Evolutionary conservation across 2,888 invertebrate species (phyloP), one percentile per base, ranked within the genome.

Genomic region (Rhogogaster chlorosoma): DNA sequence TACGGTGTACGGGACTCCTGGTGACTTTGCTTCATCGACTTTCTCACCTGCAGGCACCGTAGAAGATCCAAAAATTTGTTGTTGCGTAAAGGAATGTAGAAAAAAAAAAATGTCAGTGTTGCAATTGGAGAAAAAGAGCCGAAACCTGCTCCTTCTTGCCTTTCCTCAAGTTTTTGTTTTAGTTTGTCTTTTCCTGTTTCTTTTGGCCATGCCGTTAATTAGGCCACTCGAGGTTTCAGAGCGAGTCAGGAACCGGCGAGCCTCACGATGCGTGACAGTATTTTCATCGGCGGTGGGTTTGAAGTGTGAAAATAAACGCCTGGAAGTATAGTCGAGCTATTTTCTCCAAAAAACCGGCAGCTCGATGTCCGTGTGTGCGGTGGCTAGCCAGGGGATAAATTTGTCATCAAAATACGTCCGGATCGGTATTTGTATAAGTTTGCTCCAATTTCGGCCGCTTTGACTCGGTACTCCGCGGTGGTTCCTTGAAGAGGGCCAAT

Each of bases 391-490:
- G 71, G 32, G 53, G 77, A 6, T 75, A 75, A 84, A 84, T 84
- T 84, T 84, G 73, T 84, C 84, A 32, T 84, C 84, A 26, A 84
- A 83, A 77, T 73, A 73, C 42, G 71, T 15, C 67, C 18, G 36
- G 32, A 53, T 77, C 32, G 61, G 36, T 61, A 80, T 80, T 15
- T 49, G 29, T 53, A 61, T 80, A 36, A 32, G n/a, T 83, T 83
- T 83, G 89, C 86, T 87, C 86, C 86, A 88, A 87, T 87, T 89
- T 90, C 89, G 89, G 89, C 86, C 83, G 83, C 90, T 89, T 90
- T 90, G 89, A 88, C 86, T 86, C 57, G 84, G 80, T 67, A 73
- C 78, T 45, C 45, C 53, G 82, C 85, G 53, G 75, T 77, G 85
- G 88, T 87, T 86, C 86, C 70, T 83, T 86, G 85, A 86, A 84